Conservation (phyloP, 2,888 invertebrate genomes). For the Limenitis camilla region DNA sequence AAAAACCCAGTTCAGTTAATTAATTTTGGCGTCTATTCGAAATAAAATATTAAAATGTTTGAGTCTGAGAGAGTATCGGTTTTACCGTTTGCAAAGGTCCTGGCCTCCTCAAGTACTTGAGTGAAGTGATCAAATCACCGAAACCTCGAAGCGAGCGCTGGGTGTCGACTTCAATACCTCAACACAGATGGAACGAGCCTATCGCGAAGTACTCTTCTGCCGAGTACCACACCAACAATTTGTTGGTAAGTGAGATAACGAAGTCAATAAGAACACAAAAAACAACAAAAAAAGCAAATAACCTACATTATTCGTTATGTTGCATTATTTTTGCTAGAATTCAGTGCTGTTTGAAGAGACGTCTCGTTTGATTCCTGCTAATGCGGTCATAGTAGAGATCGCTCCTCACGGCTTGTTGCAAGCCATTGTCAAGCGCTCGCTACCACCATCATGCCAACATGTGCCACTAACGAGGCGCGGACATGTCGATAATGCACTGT, state of each 20-base stretch:
- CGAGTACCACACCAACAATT: conserved; percentile 89
- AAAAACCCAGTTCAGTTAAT: background rate
- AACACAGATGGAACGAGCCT: conserved; percentile 71
- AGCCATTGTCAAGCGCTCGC: conserved; percentile 51
- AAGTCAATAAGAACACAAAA: background rate
- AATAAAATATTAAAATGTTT: no score
- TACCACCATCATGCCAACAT: conserved; percentile 77
- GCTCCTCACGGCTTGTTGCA: conserved; percentile 93
- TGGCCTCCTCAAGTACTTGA: conserved; percentile 72
- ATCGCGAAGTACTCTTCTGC: conserved; percentile 77
- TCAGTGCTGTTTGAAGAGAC: conserved; percentile 88
- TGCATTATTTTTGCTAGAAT: conserved; percentile 57
- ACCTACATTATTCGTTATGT: background rate
- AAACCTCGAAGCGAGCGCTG: conserved; percentile 80
- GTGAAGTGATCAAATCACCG: conserved; percentile 73
- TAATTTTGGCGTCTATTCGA: no score
- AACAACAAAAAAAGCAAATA: no score
- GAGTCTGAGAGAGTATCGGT: no score
- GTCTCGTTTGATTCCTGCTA: conserved; percentile 80
- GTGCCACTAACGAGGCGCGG: conserved; percentile 83
- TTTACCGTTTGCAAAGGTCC: conserved; percentile 39
- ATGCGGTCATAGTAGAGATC: conserved; percentile 89
- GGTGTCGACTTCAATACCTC: conserved; percentile 86
- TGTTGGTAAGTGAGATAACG: conserved; percentile 64
- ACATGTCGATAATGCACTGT: conserved; percentile 73